Evolutionary conservation across 2,113 vertebrate genomes (phyloP).

Genomic region (Cairina moschata): DNA sequence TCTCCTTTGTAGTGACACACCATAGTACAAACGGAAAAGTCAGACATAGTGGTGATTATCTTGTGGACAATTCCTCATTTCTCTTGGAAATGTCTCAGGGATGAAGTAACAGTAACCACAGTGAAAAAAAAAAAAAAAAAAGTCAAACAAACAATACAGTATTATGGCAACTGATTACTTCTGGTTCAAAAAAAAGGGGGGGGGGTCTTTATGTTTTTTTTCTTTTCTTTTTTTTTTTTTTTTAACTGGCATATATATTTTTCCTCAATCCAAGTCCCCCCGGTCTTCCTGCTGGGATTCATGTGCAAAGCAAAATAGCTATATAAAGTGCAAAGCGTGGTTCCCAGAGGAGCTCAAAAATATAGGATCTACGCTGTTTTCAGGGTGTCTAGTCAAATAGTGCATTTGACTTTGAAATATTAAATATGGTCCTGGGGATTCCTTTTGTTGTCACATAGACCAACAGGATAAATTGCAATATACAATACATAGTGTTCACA

Average conservation of each 20-base stretch:
- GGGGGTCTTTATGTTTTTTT: background rate
- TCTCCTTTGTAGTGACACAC: conserved; percentile 19
- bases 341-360: conserved; percentile 52
- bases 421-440: conserved; percentile 49
- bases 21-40: conserved; percentile 49
- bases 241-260: background rate
- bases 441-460: conserved; percentile 21
- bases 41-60: conserved; percentile 62
- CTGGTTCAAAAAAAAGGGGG: conserved; percentile 43
- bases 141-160: conserved; percentile 66
- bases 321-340: background rate
- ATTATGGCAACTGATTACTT: conserved; percentile 72
- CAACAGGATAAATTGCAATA: conserved; percentile 12
- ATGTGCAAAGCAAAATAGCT: background rate
- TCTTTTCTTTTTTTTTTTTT: background rate
- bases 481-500: background rate
- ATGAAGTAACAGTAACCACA: conserved; percentile 72
- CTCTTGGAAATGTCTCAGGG: conserved; percentile 68
- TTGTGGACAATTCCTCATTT: conserved; percentile 51
- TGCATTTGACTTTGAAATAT: conserved; percentile 63
- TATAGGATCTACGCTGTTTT: background rate
- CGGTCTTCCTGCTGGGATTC: conserved; percentile 4
- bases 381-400: background rate
- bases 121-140: conserved; percentile 35
- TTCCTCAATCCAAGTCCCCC: background rate